Conservation (phyloP, 2,888 invertebrate genomes). For the Frankliniella intonsa region DNA sequence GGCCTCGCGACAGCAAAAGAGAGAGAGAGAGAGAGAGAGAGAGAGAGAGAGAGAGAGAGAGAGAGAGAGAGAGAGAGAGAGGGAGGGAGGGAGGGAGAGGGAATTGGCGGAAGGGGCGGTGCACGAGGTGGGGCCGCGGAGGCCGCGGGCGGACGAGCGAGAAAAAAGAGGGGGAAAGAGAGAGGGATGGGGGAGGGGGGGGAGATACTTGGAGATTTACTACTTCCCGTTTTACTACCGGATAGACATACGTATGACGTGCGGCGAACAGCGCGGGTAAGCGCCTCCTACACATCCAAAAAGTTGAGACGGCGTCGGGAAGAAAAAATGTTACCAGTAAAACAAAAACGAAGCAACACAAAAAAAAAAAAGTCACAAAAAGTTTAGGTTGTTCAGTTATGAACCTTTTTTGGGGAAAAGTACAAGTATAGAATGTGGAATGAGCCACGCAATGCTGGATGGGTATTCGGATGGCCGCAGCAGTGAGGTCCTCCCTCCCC, state of each 20-base stretch:
- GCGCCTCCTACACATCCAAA: too few relatives aligned
- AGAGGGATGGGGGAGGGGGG: background rate
- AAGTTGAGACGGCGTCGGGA: background rate
- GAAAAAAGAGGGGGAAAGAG: background rate
- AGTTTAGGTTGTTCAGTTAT: too few relatives aligned
- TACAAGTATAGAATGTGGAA: too few relatives aligned
- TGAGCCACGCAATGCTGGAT: too few relatives aligned
- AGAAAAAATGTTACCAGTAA: background rate
- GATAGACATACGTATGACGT: constrained; percentile 16
- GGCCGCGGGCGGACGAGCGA: background rate
- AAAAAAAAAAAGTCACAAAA: too few relatives aligned
- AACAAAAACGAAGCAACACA: too few relatives aligned
- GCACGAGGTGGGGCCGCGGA: background rate
- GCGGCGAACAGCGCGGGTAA: background rate
- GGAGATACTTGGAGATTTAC: constrained; percentile 14
- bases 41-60: background rate
- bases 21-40: background rate
- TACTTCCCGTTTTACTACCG: background rate
- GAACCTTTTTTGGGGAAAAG: too few relatives aligned
- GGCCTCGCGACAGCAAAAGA: background rate
- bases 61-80: background rate
- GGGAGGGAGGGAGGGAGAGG: background rate
- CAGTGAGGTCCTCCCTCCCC: too few relatives aligned
- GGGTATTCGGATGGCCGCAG: too few relatives aligned
- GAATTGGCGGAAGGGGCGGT: background rate